phyloP scores from a whole-genome alignment of 64 coral and sea anemone species.

The Actinia equina region DNA sequence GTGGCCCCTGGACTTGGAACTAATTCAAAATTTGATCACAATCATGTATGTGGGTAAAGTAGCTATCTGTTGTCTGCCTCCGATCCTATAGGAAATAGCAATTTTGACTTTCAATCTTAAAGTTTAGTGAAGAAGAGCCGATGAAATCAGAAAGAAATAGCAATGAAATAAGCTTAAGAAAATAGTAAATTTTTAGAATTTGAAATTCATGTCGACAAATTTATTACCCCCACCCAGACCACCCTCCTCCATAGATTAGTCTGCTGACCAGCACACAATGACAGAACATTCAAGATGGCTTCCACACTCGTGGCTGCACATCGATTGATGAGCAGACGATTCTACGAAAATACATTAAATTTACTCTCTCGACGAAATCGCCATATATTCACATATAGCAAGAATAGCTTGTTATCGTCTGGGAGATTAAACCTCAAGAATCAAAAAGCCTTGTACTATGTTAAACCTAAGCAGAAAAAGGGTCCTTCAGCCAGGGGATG shows the following conservation, averaged over 20 bases:
- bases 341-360: background rate
- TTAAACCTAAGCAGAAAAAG: constrained; percentile 90
- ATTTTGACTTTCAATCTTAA: too few species aligned
- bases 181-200: too few species aligned
- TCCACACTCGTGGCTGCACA: background rate
- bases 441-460: constrained; percentile 73
- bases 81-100: too few species aligned
- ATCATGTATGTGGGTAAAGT: too few species aligned
- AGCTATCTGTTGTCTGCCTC: too few species aligned
- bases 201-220: too few species aligned
- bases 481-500: constrained; percentile 72
- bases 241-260: background rate
- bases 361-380: background rate
- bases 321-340: background rate
- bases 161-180: too few species aligned
- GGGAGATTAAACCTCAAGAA: constrained; percentile 39
- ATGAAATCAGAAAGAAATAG: too few species aligned
- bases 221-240: background rate
- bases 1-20: too few species aligned
- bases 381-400: background rate
- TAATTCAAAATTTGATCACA: too few species aligned
- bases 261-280: background rate
- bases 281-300: background rate
- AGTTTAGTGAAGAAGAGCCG: too few species aligned
- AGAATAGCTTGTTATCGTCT: background rate